Base-by-base conservation (phyloP, 1,140 invertebrate species). In the Dendrolimus punctatus region DNA sequence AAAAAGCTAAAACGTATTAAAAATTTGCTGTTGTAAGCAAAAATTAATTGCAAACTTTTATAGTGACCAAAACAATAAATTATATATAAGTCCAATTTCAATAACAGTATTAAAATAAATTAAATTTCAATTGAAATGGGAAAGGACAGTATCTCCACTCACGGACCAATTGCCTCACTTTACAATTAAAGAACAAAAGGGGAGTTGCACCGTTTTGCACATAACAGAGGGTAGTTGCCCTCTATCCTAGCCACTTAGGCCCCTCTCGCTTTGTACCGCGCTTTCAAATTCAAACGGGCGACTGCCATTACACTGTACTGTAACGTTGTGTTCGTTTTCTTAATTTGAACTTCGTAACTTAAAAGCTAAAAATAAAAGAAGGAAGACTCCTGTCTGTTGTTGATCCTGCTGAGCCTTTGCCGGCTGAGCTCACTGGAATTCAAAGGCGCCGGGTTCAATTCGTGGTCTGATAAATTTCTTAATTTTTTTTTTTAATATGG, bases 121-220 rank as follows among this genome's bases (percentile, higher is more conserved):
- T 45, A 55, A 60, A 52, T 59, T 36, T 51, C 48, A 65, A 49
- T 68, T 66, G 66, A 68, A 69, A 68, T 60, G 40, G 46, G 49
- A 39, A 53, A 48, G 65, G 63, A 66, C 65, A 68, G 58, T 76
- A 68, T 75, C 69, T 65, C 55, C 57, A 46, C 60, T 70, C 45
- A 68, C 66, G 62, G 70, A 60, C 71, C 67, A 69, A 70, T 76
- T 66, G 65, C 64, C 65, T 51, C 66, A 60, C 63, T 68, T 67
- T 59, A 67, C 66, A 73, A 76, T 76, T 73, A 76, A 56, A 61
- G 54, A 51, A 57, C 52, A 60, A 56, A 61, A 58, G 64, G 56
- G 65, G 62, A 49, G 61, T 60, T 46, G 64, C 49, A 61, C 58
- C 68, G 58, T 60, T 65, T 64, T 54, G 62, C 62, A 62, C 62